Evolutionary conservation across 2,113 vertebrate genomes (phyloP), one percentile per base, ranked within the genome.

Genomic region (Piprites chloris): DNA sequence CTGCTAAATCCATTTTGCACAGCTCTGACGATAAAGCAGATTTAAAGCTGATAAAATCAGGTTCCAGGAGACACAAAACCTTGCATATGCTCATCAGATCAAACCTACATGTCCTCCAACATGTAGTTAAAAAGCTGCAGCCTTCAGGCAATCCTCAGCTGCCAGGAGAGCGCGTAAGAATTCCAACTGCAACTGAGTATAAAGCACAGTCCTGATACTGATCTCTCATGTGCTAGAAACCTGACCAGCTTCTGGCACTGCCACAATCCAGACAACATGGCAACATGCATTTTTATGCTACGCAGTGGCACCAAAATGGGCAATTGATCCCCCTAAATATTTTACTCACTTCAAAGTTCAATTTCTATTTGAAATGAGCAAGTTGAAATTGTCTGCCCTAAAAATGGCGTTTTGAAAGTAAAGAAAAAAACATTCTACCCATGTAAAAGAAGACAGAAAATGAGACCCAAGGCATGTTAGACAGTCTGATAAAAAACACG

Each of bases 401-500:
- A 79, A 94, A 89, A 8, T 1, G 2, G 16, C 75, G 9, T 27
- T 69, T 50, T 73, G 59, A 75, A 55, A 79, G 9, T 19, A 69
- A 76, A 82, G 47, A 66, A 49, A 67, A 47, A 74, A 39, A 21
- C n/a, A 52, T 74, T 88, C 52, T 30, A 63, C 11, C 14, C 68
- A 14, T 0, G 11, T 53, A 87, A 75, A 87, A 85, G 28, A 89
- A 67, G 53, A 61, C 44, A 75, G 81, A 94, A 94, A 91, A 83
- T 41, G 27, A 94, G 47, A 67, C 33, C 2, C 46, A 77, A 74
- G 39, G 35, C 46, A 39, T 1, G 2, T 24, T 85, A 91, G 81
- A 85, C 59, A 91, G 87, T 59, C 92, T 93, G 94, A 96, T 83
- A 95, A 91, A 92, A 96, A 89, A 53, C 62, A 85, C 1, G 21